phyloP scores from a whole-genome alignment of 2,888 invertebrate genomes.

The Mystacides longicornis region DNA sequence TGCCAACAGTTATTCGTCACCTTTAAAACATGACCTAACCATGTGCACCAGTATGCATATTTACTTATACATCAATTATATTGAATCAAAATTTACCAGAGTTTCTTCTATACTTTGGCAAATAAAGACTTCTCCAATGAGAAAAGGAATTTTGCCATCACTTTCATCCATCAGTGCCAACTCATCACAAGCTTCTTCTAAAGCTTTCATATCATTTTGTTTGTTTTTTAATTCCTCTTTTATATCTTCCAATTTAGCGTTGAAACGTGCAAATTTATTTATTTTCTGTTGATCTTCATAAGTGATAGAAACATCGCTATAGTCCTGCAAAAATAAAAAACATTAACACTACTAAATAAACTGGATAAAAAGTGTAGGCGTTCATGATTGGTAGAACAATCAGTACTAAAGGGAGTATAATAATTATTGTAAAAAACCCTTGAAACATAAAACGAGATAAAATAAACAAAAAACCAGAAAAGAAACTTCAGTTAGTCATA shows the following conservation, averaged over 20 bases:
- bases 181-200: slow-evolving; percentile 90
- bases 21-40: no score
- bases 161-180: slow-evolving; percentile 72
- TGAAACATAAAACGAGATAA: background rate
- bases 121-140: slow-evolving; percentile 85
- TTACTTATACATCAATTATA: no score
- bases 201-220: slow-evolving; percentile 84
- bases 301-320: slow-evolving; percentile 91
- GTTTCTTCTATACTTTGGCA: slow-evolving; percentile 70
- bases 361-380: no score
- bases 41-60: no score
- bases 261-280: slow-evolving; percentile 90
- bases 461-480: background rate
- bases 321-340: slow-evolving; percentile 51
- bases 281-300: slow-evolving; percentile 97
- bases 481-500: no score
- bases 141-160: slow-evolving; percentile 68
- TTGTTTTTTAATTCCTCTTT: slow-evolving; percentile 81
- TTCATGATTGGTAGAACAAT: no score
- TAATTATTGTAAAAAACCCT: no score
- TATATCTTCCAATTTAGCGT: slow-evolving; percentile 85
- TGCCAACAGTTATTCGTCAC: no score
- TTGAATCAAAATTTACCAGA: slow-evolving; percentile 46
- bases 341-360: no score
- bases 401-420: background rate